Evolutionary conservation across 2,888 invertebrate genomes (phyloP), one percentile per base, ranked within the genome.

Genomic region (Conchocele bisecta): DNA sequence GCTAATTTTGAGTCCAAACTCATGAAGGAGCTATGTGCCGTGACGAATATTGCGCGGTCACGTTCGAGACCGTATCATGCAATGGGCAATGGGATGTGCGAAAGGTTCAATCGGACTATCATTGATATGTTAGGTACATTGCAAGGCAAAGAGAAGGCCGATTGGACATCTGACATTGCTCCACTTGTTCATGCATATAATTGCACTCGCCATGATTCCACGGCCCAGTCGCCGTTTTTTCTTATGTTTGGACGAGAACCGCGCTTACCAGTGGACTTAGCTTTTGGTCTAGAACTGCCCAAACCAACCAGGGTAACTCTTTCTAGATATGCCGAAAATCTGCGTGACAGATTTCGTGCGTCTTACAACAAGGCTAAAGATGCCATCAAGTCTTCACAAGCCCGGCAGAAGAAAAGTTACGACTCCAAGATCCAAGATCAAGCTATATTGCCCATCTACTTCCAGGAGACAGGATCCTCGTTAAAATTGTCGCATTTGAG

Each of bases 101-200:
- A 54, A 24, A 7, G 54, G 7, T 54, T 33, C 11, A 37, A 54
- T 24, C 22, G 28, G 20, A 54, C 37, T 9, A 4, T 53, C 20
- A 31, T 54, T 2, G n/a, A 37, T 11, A 54, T 54, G 39, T 11
- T 54, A 13, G 24, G 54, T 22, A 9, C 54, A 6, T 6, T 54
- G 20, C n/a, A 33, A 22, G 4, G 6, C 17, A 15, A 37, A 13
- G 7, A 37, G 13, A 54, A 54, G 15, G 22, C 0, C n/a, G 50
- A 50, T 24, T 50, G 50, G 50, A 6, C 24, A 50, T 15, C 2
- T 28, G 13, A 50, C 5, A 26, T 54, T 1, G 3, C 20, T n/a
- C 35, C 1, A 5, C 15, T 54, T 7, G 54, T 54, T 22, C 37
- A 37, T 54, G 26, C 54, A 54, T 37, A 54, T 37, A 54, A 54